Evolutionary conservation across 2,113 vertebrate genomes (phyloP).

Genomic region (Dromas ardeola): DNA sequence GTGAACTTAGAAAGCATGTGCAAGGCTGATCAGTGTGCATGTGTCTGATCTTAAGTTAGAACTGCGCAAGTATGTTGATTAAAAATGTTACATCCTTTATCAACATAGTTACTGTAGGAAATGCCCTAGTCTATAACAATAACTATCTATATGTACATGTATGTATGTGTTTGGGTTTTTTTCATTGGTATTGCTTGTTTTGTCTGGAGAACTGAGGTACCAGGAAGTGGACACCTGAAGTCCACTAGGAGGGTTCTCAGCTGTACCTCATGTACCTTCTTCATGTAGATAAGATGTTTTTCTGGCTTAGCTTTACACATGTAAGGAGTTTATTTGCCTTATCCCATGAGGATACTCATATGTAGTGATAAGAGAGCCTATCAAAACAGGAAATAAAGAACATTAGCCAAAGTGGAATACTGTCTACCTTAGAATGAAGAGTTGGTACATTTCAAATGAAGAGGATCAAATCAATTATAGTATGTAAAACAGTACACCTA

Average conservation of each 20-base stretch:
- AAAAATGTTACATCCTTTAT: background rate
- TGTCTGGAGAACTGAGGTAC: background rate
- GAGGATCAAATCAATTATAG: background rate
- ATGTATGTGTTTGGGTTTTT: background rate
- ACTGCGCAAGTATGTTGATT: background rate
- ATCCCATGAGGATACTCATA: background rate
- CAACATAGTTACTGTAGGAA: background rate
- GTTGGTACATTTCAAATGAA: background rate
- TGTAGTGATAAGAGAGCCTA: conserved; percentile 19
- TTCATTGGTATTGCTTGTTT: background rate
- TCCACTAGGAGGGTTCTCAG: background rate
- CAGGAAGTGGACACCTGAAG: background rate
- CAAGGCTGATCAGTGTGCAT: background rate
- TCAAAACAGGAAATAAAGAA: conserved; percentile 30
- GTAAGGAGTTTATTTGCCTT: conserved; percentile 2
- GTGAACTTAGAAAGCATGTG: background rate
- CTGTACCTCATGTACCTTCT: conserved; percentile 8
- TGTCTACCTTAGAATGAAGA: background rate
- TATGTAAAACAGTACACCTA: background rate
- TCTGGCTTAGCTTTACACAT: background rate
- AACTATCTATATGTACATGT: background rate
- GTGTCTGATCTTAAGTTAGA: background rate
- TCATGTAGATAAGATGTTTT: conserved; percentile 12
- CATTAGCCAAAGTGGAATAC: background rate
- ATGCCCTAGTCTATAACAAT: background rate